Percentiles rank a stretch among this genome's conserved stretches.
phyloP scores from a whole-genome alignment of 2,888 invertebrate genomes.

The Caenorhabditis sp. region DNA sequence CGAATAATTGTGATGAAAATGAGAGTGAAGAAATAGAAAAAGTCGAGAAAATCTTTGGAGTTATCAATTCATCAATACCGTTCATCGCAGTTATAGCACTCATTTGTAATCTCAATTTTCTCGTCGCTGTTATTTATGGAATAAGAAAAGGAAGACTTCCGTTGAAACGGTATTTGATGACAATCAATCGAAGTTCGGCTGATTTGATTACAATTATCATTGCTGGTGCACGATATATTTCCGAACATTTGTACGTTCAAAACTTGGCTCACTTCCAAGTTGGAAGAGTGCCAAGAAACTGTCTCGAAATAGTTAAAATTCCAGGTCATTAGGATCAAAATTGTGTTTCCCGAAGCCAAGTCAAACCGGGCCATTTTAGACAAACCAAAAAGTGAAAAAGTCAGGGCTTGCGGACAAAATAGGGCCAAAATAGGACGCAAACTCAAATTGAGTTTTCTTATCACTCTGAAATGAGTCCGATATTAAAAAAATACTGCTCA shows the following conservation, averaged over 20 bases:
- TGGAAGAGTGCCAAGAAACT: too few relatives aligned
- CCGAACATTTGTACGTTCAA: conserved; percentile 18
- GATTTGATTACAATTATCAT: conserved; percentile 37
- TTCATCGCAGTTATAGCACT: not conserved
- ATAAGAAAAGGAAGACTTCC: conserved; percentile 40
- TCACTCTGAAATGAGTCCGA: too few relatives aligned
- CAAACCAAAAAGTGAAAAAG: too few relatives aligned
- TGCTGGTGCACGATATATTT: conserved; percentile 24
- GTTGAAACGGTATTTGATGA: conserved; percentile 42
- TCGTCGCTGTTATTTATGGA: conserved; percentile 37
- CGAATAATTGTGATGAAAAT: not conserved
- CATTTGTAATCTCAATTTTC: conserved; percentile 26
- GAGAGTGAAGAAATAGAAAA: not conserved
- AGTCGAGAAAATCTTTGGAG: not conserved
- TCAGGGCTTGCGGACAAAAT: too few relatives aligned
- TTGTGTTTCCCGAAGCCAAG: too few relatives aligned
- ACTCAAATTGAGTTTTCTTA: too few relatives aligned
- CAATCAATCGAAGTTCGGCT: conserved; percentile 45
- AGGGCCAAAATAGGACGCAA: too few relatives aligned
- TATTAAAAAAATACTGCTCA: too few relatives aligned
- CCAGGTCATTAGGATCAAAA: too few relatives aligned
- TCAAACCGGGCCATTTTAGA: too few relatives aligned
- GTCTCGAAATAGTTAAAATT: too few relatives aligned
- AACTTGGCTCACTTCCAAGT: not conserved
- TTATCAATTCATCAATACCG: not conserved